Evolutionary conservation across 2,113 vertebrate genomes (phyloP), one percentile per base, ranked within the genome.

Genomic region (Calcarius ornatus): DNA sequence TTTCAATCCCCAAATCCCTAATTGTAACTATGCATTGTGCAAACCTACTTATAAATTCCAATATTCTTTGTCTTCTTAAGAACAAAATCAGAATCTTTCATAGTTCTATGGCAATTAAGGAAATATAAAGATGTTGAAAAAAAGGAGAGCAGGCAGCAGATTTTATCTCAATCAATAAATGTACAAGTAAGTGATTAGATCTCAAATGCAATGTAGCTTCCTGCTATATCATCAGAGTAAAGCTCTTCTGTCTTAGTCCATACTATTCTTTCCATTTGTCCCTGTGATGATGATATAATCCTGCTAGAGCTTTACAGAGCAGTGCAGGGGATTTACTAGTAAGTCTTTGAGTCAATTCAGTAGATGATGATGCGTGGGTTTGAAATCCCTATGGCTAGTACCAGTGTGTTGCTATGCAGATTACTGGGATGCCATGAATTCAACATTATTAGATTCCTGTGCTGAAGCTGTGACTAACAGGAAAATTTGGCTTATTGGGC

Each of bases 201-300:
- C 71, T 88, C 42, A 90, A 88, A 93, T 92, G 76, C 43, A 93
- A 21, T 8, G 22, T 60, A 66, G 60, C 93, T 68, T 91, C 45
- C 85, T 60, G 80, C 54, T 78, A 5, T 68, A 94, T 81, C 88
- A 85, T 15, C 4, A 8, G 15, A 82, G 45, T 78, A 92, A 96
- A 92, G 86, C 90, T 92, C 64, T 91, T 93, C 79, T 84, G 38
- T 94, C 82, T 90, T 83, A 94, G 90, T 93, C 60, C 60, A 77
- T 65, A 56, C 82, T 71, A 42, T 60, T 95, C 70, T 81, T 87
- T 92, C 72, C 68, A 40, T 93, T 93, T 96, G 93, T 94, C 72
- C 65, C 70, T 94, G 77, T 54, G 83, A 83, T 94, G 82, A 95
- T 79, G 61, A 93, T 61, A 95, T 95, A 97, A 97, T 94, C 95